Percentiles rank a stretch among this genome's conserved stretches.
Evolutionary conservation across 2,888 invertebrate species (phyloP).

Genomic region (Idaea biselata): DNA sequence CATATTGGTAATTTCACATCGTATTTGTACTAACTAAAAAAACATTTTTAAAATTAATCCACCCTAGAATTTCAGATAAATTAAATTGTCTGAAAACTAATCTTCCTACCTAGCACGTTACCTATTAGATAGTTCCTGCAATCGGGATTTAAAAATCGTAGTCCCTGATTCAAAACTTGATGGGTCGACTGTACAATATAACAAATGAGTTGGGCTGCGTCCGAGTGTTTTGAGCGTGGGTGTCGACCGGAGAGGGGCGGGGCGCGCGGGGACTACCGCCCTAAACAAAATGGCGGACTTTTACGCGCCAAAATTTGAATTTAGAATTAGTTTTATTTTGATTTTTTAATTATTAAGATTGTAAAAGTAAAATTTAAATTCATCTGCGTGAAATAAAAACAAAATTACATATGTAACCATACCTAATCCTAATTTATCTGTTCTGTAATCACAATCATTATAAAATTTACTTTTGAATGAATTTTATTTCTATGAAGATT

Average conservation of each 20-base stretch:
- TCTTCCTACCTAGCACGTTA: neutral
- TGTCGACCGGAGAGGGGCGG: conserved; percentile 76
- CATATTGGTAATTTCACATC: too few relatives aligned
- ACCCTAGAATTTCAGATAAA: neutral
- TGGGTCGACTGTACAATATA: conserved; percentile 66
- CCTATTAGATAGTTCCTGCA: neutral
- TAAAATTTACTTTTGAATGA: too few relatives aligned
- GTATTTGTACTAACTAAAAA: too few relatives aligned
- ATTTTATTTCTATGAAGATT: too few relatives aligned
- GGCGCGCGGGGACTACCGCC: conserved; percentile 76
- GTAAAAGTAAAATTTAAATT: too few relatives aligned
- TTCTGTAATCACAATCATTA: too few relatives aligned
- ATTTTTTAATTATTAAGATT: neutral
- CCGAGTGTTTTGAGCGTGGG: conserved; percentile 71
- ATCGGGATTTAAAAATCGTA: neutral
- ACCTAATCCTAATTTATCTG: too few relatives aligned
- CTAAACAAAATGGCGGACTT: conserved; percentile 81
- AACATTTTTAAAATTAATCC: neutral
- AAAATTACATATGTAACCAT: too few relatives aligned
- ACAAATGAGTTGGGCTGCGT: conserved; percentile 79
- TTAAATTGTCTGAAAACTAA: too few relatives aligned
- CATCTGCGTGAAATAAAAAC: too few relatives aligned
- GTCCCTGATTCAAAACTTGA: conserved; percentile 45
- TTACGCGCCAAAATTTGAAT: conserved; percentile 81
- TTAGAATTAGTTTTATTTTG: conserved; percentile 20